Evolutionary conservation across 2,797 vertebrate species (phyloP).

Genomic region (Fistularia commersonii): DNA sequence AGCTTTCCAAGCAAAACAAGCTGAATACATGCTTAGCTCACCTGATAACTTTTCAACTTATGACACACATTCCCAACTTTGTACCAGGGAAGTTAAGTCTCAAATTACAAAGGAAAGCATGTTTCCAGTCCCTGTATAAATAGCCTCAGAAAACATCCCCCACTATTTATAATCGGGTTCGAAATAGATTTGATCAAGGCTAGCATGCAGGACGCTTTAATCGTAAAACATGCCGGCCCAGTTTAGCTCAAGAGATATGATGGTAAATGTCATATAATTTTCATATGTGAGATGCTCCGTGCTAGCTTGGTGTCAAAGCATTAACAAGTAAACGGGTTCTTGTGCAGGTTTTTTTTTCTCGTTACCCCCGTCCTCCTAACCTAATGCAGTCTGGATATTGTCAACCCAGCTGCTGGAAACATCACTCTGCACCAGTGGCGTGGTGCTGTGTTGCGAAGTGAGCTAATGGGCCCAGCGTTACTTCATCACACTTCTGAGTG

Average conservation of each 20-base stretch:
- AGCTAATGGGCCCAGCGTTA: conserved; percentile 78
- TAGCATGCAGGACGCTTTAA: conserved; percentile 4
- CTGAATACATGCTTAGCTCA: conserved; percentile 7
- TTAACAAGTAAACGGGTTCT: neutral
- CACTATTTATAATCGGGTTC: conserved; percentile 37
- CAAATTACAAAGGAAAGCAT: conserved; percentile 51
- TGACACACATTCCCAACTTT: conserved; percentile 2
- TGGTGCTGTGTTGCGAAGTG: conserved; percentile 57
- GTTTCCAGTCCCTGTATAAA: conserved; percentile 40
- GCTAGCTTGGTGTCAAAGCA: no score
- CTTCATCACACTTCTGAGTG: conserved; percentile 81
- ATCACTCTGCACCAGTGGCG: conserved; percentile 76
- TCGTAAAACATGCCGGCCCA: neutral
- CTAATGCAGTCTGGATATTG: conserved; percentile 47
- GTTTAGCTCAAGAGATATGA: neutral
- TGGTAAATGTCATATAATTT: no score
- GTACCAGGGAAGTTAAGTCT: conserved; percentile 44
- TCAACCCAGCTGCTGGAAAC: conserved; percentile 75
- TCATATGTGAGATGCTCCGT: no score
- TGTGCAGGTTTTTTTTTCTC: neutral
- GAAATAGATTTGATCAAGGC: conserved; percentile 23
- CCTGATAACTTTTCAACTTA: conserved; percentile 27
- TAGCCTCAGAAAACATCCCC: conserved; percentile 10
- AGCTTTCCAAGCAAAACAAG: neutral
- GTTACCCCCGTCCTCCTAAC: conserved; percentile 26